phyloP scores from a whole-genome alignment of 2,888 invertebrate genomes.

The Anthophora plumipes region DNA sequence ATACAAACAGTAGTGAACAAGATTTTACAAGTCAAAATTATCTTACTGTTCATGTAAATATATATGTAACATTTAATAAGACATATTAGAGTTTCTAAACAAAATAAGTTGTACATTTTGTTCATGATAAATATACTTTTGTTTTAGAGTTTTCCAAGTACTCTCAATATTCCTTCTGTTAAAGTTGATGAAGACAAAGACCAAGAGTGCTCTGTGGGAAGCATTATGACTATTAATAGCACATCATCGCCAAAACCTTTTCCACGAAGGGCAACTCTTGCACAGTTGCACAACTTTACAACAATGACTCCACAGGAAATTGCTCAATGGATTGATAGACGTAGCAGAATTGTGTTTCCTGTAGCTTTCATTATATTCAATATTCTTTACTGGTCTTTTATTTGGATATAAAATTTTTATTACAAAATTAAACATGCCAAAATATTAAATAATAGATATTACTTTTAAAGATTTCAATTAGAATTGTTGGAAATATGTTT shows the following conservation, averaged over 20 bases:
- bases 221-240: slow-evolving; percentile 79
- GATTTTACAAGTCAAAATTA: slow-evolving; percentile 89
- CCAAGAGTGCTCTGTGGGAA: slow-evolving; percentile 77
- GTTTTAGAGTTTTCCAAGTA: slow-evolving; percentile 88
- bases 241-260: slow-evolving; percentile 77
- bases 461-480: not conserved
- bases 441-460: not conserved
- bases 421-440: not conserved
- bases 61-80: not conserved
- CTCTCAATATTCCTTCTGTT: slow-evolving; percentile 89
- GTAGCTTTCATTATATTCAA: slow-evolving; percentile 92
- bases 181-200: slow-evolving; percentile 89
- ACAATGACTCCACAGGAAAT: slow-evolving; percentile 96
- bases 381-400: slow-evolving; percentile 91
- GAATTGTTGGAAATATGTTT: not conserved
- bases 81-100: not conserved
- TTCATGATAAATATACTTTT: slow-evolving; percentile 1
- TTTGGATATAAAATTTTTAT: slow-evolving; percentile 83
- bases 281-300: slow-evolving; percentile 85
- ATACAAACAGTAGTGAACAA: slow-evolving; percentile 86
- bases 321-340: slow-evolving; percentile 93
- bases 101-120: not conserved
- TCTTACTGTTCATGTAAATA: slow-evolving; percentile 89
- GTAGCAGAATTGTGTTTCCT: slow-evolving; percentile 92
- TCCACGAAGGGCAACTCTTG: slow-evolving; percentile 79